Evolutionary conservation across 2,797 vertebrate species (phyloP).

Genomic region (Phalloptychus januarius): DNA sequence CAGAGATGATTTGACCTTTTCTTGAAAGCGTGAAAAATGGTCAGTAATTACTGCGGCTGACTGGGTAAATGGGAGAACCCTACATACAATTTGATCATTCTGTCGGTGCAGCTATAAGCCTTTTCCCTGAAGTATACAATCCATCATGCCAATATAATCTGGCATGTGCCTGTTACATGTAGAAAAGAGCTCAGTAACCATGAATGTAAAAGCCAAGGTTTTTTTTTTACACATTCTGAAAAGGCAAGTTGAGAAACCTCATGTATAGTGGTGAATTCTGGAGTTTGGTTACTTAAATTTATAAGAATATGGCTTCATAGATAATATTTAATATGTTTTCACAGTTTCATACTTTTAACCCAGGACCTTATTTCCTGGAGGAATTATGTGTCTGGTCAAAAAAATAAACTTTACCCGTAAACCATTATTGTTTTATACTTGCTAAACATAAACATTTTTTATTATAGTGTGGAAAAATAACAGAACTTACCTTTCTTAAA

Average conservation of each 20-base stretch:
- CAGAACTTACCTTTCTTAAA: no score
- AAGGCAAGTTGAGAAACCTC: slow-evolving; percentile 32
- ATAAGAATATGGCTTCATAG: neutral
- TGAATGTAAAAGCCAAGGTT: slow-evolving; percentile 16
- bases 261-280: slow-evolving; percentile 2
- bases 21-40: slow-evolving; percentile 34
- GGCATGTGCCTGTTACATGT: slow-evolving; percentile 43
- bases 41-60: slow-evolving; percentile 55
- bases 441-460: neutral
- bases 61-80: slow-evolving; percentile 40
- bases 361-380: neutral
- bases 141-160: slow-evolving; percentile 50
- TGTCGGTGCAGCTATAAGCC: slow-evolving; percentile 9
- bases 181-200: slow-evolving; percentile 43
- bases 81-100: slow-evolving; percentile 42
- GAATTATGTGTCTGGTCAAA: neutral
- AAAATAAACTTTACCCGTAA: neutral
- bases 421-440: neutral
- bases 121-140: slow-evolving; percentile 47
- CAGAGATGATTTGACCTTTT: slow-evolving; percentile 57
- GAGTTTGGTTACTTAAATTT: neutral
- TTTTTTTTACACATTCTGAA: slow-evolving; percentile 21
- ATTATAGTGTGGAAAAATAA: no score
- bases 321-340: neutral
- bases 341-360: neutral